Conservation (phyloP, 1,140 invertebrate species). For the Drosophila quadrilineata region DNA sequence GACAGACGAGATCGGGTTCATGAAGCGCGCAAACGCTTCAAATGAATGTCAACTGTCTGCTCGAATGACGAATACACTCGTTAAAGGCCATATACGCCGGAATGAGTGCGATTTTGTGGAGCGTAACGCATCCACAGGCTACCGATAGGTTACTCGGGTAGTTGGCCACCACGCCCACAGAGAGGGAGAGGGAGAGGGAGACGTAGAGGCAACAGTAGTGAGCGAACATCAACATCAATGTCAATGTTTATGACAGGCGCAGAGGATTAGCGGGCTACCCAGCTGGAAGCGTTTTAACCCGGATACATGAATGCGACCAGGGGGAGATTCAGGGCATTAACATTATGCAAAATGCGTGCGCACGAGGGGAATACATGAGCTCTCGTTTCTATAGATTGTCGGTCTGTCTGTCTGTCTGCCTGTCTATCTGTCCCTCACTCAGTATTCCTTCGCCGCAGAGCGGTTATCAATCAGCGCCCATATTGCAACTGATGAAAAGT, state of each 20-base stretch:
- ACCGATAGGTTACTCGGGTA: conserved; percentile 39
- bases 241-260: conserved; percentile 77
- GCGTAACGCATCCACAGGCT: conserved; percentile 42
- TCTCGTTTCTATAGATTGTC: neutral
- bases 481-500: conserved; percentile 66
- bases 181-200: no score
- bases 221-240: conserved; percentile 63
- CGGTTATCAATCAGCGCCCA: conserved; percentile 67
- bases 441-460: conserved; percentile 26
- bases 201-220: conserved; percentile 29
- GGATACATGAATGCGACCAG: neutral
- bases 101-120: conserved; percentile 65
- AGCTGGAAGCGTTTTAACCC: conserved; percentile 56
- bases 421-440: conserved; percentile 13
- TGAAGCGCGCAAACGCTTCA: conserved; percentile 55
- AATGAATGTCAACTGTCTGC: conserved; percentile 75
- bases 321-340: neutral
- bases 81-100: conserved; percentile 73
- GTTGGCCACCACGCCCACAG: conserved; percentile 63
- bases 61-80: conserved; percentile 77
- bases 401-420: no score
- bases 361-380: neutral
- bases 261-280: conserved; percentile 71
- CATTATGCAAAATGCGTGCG: conserved; percentile 36
- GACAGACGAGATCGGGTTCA: conserved; percentile 20